Base-by-base conservation (phyloP, 1,140 invertebrate genomes). In the Theocolax elegans region DNA sequence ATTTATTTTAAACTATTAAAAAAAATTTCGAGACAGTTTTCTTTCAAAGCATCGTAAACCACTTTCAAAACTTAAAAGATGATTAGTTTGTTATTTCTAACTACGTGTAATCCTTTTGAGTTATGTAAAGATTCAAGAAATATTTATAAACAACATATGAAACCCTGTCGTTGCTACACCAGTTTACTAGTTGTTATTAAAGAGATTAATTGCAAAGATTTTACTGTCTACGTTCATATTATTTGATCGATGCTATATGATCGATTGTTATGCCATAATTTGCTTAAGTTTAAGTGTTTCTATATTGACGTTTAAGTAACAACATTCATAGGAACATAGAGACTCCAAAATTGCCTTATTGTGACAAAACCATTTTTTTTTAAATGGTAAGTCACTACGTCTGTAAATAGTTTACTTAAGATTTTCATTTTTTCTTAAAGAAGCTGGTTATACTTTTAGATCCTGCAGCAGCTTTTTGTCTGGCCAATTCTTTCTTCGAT, bases 371-470 rank as follows among this genome's bases (percentile, higher is more conserved):
- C 56, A n/a, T 54, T 66, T 31, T 29, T 60, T 62, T 40, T 17
- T 17, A 63, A 62, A 8, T 44, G 42, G 68, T 25, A 58, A 65
- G 63, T 73, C 38, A 60, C 29, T 73, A 66, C 31, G 29, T 19
- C 35, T 62, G 31, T 49, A 46, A 69, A 40, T 60, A 17, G 66
- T 54, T 31, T 21, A n/a, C 53, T 72, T 67, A 67, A 40, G 25
- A 53, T 62, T 44, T 63, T 74, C 60, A 84, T 74, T 83, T 86
- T 76, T 89, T 91, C 67, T 88, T 90, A 78, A 94, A 93, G 82
- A 93, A 93, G 53, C 89, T 91, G 25, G 89, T 89, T 78, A 94
- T 93, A 75, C 87, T 92, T 83, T 93, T 93, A 21, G 89, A 90
- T 46, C 91, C 90, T 75, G 85, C 87, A 25, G 92, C 92, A 66